A percentile compares a stretch with the other conserved stretches of the same genome.
These are phyloP conservation scores for Ammodytes marinus DNA, from an alignment of 2,113 vertebrate genomes.

Conservation along the genomic window DNA sequence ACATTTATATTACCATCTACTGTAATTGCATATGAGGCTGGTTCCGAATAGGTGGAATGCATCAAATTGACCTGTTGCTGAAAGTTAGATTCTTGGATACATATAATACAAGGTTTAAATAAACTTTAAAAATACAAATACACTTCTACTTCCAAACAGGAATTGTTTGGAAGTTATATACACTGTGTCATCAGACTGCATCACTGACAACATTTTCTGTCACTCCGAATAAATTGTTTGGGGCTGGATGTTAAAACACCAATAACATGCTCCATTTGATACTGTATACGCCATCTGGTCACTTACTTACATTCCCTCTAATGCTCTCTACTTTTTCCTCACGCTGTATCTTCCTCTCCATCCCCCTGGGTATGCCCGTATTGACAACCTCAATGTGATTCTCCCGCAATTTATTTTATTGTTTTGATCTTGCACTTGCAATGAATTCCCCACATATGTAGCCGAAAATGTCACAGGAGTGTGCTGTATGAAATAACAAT, in stretches of 20 bases:
- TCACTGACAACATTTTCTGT: slow-evolving; percentile 37
- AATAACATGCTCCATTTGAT: slow-evolving; percentile 55
- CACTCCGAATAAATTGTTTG: slow-evolving; percentile 23
- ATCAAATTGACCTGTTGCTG: not conserved
- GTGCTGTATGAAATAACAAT: slow-evolving; percentile 69
- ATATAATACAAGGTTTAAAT: not conserved
- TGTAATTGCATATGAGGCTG: not conserved
- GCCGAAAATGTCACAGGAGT: slow-evolving; percentile 64
- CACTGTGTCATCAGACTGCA: slow-evolving; percentile 33
- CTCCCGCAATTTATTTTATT: slow-evolving; percentile 62
- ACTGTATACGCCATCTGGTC: slow-evolving; percentile 60
- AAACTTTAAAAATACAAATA: not conserved
- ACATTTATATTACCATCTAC: not conserved
- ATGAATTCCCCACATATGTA: slow-evolving; percentile 71
- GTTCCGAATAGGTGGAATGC: slow-evolving; percentile 3
- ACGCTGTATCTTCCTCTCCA: slow-evolving; percentile 26
- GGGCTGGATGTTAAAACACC: slow-evolving; percentile 33
- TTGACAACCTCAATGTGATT: slow-evolving; percentile 62
- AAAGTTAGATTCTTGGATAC: not conserved
- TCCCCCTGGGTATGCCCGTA: slow-evolving; percentile 41
- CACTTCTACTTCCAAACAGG: not conserved
- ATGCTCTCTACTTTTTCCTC: slow-evolving; percentile 20
- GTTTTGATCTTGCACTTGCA: slow-evolving; percentile 70
- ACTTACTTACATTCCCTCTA: slow-evolving; percentile 53
- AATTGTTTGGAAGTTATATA: slow-evolving; percentile 12